Evolutionary conservation across 2,113 vertebrate species (phyloP), one percentile per base, ranked within the genome.

Genomic region (Pagrus major): DNA sequence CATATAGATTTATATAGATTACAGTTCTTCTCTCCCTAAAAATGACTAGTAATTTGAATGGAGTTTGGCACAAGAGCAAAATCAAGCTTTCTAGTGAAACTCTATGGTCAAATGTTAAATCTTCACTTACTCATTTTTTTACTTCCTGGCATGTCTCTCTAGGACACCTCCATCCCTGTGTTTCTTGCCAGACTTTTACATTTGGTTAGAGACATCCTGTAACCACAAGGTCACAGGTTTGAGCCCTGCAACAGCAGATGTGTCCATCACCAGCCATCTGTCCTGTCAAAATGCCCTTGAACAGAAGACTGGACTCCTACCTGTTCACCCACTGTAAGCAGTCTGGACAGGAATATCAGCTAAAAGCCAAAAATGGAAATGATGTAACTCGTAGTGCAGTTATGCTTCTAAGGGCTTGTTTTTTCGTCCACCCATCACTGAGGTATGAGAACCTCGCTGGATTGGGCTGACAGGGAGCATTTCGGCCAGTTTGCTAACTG

Each of bases 271-370:
- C 74, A 83, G 76, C 90, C 87, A 89, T 91, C 87, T 93, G 87
- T 88, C 85, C 87, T 86, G 82, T 88, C 82, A 76, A 61, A 88
- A 87, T 87, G 86, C 79, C 90, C 90, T 93, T 93, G 91, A 78
- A 51, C 74, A 64, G 59, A 78, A 76, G 80, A 76, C 77, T 84
- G 81, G 74, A 86, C 65, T 83, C 66, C 80, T 83, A 87, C 84
- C 83, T 87, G 73, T 76, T 79, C 46, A 29, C 71, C 81, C 44
- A 29, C 63, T 72, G 54, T 44, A 76, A 80, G 65, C 61, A 63
- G 55, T 76, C 59, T 80, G 86, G 69, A 56, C 33, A 44, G 14
- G 71, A 72, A 55, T 54, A 52, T 68, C 71, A 20, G 76, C 71
- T 46, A 67, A 86, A 78, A 66, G 29, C 54, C 51, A 41, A 12